Evolutionary conservation across 2,113 vertebrate genomes (phyloP), one percentile per base, ranked within the genome.

Genomic region (Sebastes fasciatus): DNA sequence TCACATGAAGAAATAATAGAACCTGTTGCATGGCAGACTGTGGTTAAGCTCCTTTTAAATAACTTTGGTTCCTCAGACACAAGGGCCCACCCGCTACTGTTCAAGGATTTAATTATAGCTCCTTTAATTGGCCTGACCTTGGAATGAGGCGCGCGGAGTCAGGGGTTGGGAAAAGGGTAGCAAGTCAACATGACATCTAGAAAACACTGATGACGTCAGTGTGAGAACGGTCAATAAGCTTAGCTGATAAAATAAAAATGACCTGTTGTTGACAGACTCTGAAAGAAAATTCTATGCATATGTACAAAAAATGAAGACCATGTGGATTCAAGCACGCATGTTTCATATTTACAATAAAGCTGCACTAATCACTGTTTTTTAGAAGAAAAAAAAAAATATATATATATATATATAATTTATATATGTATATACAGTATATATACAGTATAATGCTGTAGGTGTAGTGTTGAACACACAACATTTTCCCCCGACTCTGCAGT

Each of bases 51-150:
- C 12, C 13, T 80, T 10, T 82, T 61, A 61, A 45, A 43, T 55
- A 49, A 61, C 65, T 54, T 61, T 76, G 62, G 78, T 72, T 72
- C 19, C 72, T 57, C 49, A 23, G 19, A 77, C 68, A 77, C 65
- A 71, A 75, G 51, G 3, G 0, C 64, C 51, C 72, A 68, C 19
- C 11, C 0, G 46, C 8, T 8, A 5, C 51, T 58, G 11, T 46
- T 70, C 76, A 49, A 79, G 61, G 71, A 65, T 86, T 70, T 84
- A 23, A 86, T 72, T 79, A 82, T 76, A 83, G 76, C 80, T 76
- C 51, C 23, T 80, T 66, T 90, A 75, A 77, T 83, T 84, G 65
- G 48, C 46, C 68, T 55, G 73, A 82, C 68, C 51, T 80, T 72
- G 60, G 67, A 2, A 9, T 8, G n/a, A 63, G 16, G 51, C 4